Conservation (phyloP, 2,888 invertebrate genomes). For the Latrodectus hesperus region DNA sequence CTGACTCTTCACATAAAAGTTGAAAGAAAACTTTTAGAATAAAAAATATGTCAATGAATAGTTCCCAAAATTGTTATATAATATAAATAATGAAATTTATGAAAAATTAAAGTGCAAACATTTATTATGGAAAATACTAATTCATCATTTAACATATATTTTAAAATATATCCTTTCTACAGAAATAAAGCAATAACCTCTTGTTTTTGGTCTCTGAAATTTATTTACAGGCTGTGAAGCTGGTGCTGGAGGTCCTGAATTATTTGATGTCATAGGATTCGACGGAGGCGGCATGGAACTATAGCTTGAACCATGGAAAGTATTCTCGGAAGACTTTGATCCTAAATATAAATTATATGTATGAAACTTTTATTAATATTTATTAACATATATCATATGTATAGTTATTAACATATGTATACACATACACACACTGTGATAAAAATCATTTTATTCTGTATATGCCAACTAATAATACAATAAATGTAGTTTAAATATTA, state of each 20-base stretch:
- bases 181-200: slow-evolving; percentile 13
- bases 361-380: too few relatives aligned
- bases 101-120: neutral
- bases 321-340: slow-evolving; percentile 57
- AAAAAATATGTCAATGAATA: neutral
- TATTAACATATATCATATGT: too few relatives aligned
- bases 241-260: slow-evolving; percentile 27
- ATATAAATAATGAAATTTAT: neutral
- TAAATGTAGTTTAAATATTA: too few relatives aligned
- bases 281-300: slow-evolving; percentile 34
- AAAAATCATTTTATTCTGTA: too few relatives aligned
- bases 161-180: neutral
- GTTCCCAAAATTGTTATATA: neutral
- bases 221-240: slow-evolving; percentile 44
- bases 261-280: slow-evolving; percentile 4
- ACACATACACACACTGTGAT: too few relatives aligned
- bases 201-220: slow-evolving; percentile 66
- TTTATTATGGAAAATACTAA: neutral
- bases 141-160: neutral
- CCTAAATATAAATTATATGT: neutral
- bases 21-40: too few relatives aligned
- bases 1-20: too few relatives aligned
- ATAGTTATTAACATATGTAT: too few relatives aligned
- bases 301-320: slow-evolving; percentile 26
- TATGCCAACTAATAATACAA: too few relatives aligned